Base-by-base conservation (phyloP, 2,113 vertebrate species). In the Heterotilapia buettikoferi region DNA sequence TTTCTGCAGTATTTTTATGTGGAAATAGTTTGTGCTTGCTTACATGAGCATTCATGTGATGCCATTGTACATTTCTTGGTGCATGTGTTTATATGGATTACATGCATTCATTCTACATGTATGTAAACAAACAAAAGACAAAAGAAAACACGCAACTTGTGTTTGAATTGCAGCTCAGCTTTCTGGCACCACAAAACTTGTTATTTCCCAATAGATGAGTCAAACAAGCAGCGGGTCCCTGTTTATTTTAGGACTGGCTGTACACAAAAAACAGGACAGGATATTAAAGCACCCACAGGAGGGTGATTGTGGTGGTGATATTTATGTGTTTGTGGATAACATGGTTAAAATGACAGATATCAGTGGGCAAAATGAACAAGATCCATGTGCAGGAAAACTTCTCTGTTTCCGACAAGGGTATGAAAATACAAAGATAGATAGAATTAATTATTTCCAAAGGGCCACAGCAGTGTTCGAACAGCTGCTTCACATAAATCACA, bases 241-340 rank as follows among this genome's bases (percentile, higher is more conserved):
- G 84, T 90, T 91, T 87, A 93, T 91, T 91, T 78, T 80, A 53
- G 81, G 76, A 76, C 18, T 8, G 80, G n/a, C 85, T 85, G 57
- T 18, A 9, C 16, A 45, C 85, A 87, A 83, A 86, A 88, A 88
- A 76, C 45, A 83, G 82, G 47, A 81, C 61, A 80, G 92, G 92
- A 93, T 85, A 78, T 90, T 81, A 84, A 82, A 88, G 56, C 38
- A n/a, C 45, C 19, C 45, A 53, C 78, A 81, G 66, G 68, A 56
- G 50, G n/a, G 5, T 52, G 54, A 9, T 8, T 47, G 52, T 18
- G 7, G 31, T 50, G 73, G 24, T 11, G 4, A 43, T 4, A 19
- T 56, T 47, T 85, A 56, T 53, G 38, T 59, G 11, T 68, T 71
- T n/a, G 71, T 50, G 71, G 43, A 50, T 50, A 78, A 78, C 71